Evolutionary conservation across 1,140 invertebrate species (phyloP).

Genomic region (Sipha flava): DNA sequence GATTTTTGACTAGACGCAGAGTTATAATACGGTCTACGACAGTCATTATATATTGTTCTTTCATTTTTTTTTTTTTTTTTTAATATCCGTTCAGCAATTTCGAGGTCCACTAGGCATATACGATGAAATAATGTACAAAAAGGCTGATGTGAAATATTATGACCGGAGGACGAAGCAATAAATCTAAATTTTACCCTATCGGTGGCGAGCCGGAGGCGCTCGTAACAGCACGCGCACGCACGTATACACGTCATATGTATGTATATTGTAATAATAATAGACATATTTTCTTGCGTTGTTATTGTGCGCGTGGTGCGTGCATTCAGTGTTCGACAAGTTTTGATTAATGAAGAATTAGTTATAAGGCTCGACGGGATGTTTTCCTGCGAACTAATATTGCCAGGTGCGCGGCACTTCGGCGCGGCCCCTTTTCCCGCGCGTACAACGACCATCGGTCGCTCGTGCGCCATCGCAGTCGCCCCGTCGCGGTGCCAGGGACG

Average conservation of each 20-base stretch:
- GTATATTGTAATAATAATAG: background rate
- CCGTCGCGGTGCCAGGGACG: background rate
- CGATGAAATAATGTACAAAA: background rate
- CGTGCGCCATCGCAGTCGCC: background rate
- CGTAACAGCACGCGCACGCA: background rate
- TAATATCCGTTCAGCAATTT: background rate
- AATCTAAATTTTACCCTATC: conserved; percentile 4
- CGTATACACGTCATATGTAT: background rate
- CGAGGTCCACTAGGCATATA: background rate
- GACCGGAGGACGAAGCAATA: background rate
- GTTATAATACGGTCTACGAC: too few species aligned
- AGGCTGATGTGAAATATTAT: background rate
- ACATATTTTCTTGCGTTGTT: background rate
- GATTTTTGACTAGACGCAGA: background rate
- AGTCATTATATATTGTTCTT: background rate
- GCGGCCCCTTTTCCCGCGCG: background rate
- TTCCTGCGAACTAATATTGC: background rate
- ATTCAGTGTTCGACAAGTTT: background rate
- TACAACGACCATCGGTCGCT: background rate
- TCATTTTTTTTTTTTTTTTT: background rate
- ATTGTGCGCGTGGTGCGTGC: background rate
- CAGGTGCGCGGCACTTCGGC: background rate
- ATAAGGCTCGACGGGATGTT: background rate
- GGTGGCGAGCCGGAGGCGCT: background rate
- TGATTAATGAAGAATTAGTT: background rate